phyloP scores from a whole-genome alignment of 2,888 invertebrate species.

The Tinea trinotella region DNA sequence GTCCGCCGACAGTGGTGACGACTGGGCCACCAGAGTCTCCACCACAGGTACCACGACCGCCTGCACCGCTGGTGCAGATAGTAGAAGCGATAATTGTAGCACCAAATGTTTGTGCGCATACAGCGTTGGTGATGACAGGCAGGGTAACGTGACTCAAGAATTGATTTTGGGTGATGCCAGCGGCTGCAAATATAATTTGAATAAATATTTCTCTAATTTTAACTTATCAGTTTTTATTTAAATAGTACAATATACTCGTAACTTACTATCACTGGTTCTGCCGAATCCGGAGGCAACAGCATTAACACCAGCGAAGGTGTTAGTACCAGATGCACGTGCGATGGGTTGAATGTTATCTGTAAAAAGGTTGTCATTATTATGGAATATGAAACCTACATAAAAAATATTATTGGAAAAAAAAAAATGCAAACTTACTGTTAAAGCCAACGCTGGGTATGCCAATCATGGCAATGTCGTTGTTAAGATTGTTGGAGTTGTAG shows the following conservation, averaged over 20 bases:
- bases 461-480: constrained; percentile 33
- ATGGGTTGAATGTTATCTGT: constrained; percentile 33
- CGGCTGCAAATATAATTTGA: constrained; percentile 6
- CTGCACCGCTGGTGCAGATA: constrained; percentile 32
- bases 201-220: background rate
- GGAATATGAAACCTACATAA: background rate
- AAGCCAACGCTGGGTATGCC: constrained; percentile 25
- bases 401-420: background rate
- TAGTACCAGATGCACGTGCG: constrained; percentile 27
- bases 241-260: too few relatives aligned
- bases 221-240: background rate
- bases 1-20: constrained; percentile 24
- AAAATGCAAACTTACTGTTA: constrained; percentile 12
- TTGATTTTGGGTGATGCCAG: constrained; percentile 28
- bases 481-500: constrained; percentile 17
- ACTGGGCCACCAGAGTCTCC: constrained; percentile 35
- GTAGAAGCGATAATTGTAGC: constrained; percentile 26
- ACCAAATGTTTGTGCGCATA: constrained; percentile 30
- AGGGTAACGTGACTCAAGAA: constrained; percentile 44
- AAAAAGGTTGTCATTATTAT: too few relatives aligned
- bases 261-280: constrained; percentile 30
- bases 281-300: constrained; percentile 34
- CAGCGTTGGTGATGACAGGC: constrained; percentile 32
- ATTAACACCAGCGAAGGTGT: constrained; percentile 28
- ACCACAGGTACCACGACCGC: constrained; percentile 37